phyloP scores from a whole-genome alignment of 2,797 vertebrate genomes.

The Sebastes taczanowskii region DNA sequence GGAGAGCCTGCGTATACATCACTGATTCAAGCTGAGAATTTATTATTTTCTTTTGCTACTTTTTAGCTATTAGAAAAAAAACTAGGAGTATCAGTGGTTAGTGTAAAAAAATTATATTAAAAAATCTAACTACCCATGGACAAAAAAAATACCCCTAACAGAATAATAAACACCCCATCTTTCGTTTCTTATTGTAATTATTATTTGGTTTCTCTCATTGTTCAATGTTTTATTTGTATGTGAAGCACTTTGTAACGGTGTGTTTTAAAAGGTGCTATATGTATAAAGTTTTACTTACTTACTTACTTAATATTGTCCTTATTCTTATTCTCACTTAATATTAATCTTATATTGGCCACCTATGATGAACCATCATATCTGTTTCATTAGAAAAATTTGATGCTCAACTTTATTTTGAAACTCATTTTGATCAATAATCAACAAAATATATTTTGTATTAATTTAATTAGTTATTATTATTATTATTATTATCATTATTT shows the following conservation, averaged over 20 bases:
- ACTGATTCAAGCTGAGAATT: neutral
- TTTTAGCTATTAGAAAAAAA: neutral
- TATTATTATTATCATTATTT: no score
- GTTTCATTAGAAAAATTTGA: neutral
- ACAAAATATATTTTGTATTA: no score
- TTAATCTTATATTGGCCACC: neutral
- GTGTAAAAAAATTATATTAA: neutral
- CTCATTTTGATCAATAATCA: neutral
- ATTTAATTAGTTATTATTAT: no score
- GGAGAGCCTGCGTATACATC: neutral
- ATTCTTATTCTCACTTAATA: neutral
- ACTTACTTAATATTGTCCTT: neutral
- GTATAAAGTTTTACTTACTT: no score
- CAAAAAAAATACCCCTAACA: neutral
- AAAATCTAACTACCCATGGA: accelerated
- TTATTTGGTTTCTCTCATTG: no score
- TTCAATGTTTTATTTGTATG: no score
- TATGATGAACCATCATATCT: neutral
- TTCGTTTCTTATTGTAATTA: neutral
- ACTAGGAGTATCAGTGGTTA: neutral
- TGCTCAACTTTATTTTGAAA: neutral
- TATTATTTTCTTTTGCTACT: neutral
- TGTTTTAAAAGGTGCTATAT: no score
- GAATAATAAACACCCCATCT: neutral
- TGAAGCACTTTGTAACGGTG: no score